These are phyloP conservation scores for Electrona antarctica DNA, from an alignment of 2,113 vertebrate species.

Conservation along the genomic window DNA sequence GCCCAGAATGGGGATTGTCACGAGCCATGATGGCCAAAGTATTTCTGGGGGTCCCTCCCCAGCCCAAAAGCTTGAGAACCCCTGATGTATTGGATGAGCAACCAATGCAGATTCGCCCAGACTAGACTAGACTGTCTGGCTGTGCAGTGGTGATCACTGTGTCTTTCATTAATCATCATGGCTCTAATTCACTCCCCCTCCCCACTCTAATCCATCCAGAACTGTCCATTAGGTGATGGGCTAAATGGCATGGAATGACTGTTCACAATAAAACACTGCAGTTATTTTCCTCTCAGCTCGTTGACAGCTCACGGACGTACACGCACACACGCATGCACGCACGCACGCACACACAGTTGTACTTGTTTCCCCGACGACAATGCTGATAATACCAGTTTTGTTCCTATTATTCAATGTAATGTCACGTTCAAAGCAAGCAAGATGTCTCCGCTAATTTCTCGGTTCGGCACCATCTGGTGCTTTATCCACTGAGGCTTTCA, in stretches of 20 bases:
- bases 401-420: not conserved
- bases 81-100: slow-evolving; percentile 1
- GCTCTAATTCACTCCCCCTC: slow-evolving; percentile 29
- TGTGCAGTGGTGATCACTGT: slow-evolving; percentile 2
- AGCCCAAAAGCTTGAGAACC: too few species aligned
- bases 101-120: slow-evolving; percentile 17
- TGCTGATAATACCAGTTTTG: slow-evolving; percentile 22
- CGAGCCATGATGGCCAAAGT: too few species aligned
- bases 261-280: not conserved
- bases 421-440: not conserved
- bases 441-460: not conserved
- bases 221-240: slow-evolving; percentile 46
- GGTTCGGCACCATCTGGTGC: slow-evolving; percentile 1
- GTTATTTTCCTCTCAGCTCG: slow-evolving; percentile 24
- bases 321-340: slow-evolving; percentile 22
- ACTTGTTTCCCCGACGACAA: slow-evolving; percentile 26
- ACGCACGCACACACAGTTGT: slow-evolving; percentile 46
- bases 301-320: slow-evolving; percentile 30
- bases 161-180: slow-evolving; percentile 8
- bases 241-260: slow-evolving; percentile 39
- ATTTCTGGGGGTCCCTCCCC: too few species aligned
- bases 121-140: slow-evolving; percentile 7
- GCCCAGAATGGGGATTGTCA: too few species aligned
- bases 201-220: slow-evolving; percentile 42
- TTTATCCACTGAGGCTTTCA: slow-evolving; percentile 31